Evolutionary conservation across 1,140 invertebrate genomes (phyloP), one percentile per base, ranked within the genome.

Genomic region (Coelopa frigida): DNA sequence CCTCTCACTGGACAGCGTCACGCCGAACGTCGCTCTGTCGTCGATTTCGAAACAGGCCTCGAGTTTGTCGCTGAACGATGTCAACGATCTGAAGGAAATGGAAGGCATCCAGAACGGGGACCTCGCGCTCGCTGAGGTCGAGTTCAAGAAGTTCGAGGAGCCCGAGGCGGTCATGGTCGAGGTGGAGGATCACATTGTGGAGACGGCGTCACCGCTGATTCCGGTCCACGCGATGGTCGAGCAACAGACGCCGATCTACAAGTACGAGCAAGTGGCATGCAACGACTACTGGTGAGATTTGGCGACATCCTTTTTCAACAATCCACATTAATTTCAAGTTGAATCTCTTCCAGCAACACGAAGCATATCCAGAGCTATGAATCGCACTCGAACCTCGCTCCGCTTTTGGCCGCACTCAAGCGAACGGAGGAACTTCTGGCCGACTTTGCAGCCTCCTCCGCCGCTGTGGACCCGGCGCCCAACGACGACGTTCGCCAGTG

Each of bases 21-120:
- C 71, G 3, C 73, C 75, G 1, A 78, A 78, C 21, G 64, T 73
- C 4, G 60, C 68, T 6, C 61, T 57, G 52, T 64, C 50, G 37
- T 63, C 50, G 48, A 70, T 71, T 44, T 78, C 70, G 26, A 75
- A 78, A 35, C 81, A 83, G 54, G 79, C 79, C 1, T 85, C 83
- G 2, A 85, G 83, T 56, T 60, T 86, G 7, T 84, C 82, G 4
- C 72, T 85, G 0, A 85, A 84, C 51, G 78, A 85, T 56, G 75
- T 78, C 42, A 80, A 83, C 50, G 78, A 82, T 46, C 66, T 82
- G 3, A 61, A 68, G 37, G 58, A 65, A 22, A 56, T 60, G 24
- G 52, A 62, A 39, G 78, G 76, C 45, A 72, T 75, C 44, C 61
- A 73, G 36, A 70, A 73, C 26, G 62, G 62, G n/a, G 52, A 49